A percentile compares a stretch with the other conserved stretches of the same genome.
Evolutionary conservation across 2,113 vertebrate genomes (phyloP).

Genomic region (Macaca nemestrina): DNA sequence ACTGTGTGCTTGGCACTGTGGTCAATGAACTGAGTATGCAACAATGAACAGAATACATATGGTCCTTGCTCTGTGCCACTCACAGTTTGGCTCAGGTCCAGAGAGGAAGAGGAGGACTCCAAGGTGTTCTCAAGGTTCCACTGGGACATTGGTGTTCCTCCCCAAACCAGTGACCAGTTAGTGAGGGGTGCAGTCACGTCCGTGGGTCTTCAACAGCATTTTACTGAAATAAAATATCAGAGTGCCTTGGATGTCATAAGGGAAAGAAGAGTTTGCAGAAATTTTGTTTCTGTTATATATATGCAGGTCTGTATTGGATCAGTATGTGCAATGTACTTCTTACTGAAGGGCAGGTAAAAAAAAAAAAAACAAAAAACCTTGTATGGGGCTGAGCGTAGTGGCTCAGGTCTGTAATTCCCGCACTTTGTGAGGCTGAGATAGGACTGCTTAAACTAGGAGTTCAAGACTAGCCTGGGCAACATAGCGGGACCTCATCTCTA

Average conservation of each 20-base stretch:
- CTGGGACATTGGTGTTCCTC: background rate
- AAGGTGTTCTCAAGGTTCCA: background rate
- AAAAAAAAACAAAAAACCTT: background rate
- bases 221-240: background rate
- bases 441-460: too few species aligned
- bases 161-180: background rate
- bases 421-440: too few species aligned
- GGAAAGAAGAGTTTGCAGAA: background rate
- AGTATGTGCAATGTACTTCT: background rate
- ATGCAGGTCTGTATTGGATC: background rate
- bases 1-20: background rate
- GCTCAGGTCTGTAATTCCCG: too few species aligned
- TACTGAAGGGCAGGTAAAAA: background rate
- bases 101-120: background rate
- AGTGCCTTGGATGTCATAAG: background rate
- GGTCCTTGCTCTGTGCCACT: background rate
- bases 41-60: background rate
- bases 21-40: background rate
- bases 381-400: background rate
- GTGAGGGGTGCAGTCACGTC: background rate
- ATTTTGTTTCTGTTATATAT: background rate
- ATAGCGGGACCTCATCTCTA: too few species aligned
- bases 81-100: background rate
- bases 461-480: too few species aligned
- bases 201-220: background rate